phyloP scores from a whole-genome alignment of 2,113 vertebrate genomes.

The Atlantisia rogersi region DNA sequence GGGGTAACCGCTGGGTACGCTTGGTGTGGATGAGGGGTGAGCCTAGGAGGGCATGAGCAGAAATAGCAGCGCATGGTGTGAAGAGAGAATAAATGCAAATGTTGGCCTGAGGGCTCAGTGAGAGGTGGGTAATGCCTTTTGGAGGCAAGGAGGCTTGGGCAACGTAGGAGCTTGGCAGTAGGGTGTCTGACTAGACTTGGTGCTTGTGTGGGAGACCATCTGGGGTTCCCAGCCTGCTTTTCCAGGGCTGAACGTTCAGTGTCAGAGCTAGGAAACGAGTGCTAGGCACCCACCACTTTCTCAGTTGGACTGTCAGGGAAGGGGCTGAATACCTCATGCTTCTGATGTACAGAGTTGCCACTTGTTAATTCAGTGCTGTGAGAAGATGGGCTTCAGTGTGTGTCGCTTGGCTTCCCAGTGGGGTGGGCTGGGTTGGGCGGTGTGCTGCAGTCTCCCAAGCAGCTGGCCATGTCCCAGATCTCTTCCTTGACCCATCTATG shows the following conservation, averaged over 20 bases:
- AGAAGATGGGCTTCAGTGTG: background rate
- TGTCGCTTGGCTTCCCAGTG: background rate
- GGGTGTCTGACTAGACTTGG: background rate
- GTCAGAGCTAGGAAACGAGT: background rate
- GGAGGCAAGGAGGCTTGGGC: background rate
- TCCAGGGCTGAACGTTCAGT: background rate
- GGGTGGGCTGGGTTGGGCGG: background rate
- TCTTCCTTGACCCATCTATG: conserved; percentile 76
- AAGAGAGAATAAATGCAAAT: background rate
- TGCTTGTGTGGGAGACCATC: background rate
- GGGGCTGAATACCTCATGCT: background rate
- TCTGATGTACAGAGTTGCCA: background rate
- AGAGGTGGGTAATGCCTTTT: background rate
- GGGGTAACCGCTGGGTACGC: background rate
- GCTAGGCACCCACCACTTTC: background rate
- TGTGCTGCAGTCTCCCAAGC: background rate
- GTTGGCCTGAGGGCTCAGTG: background rate
- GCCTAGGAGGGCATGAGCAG: background rate
- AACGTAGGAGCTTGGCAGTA: background rate
- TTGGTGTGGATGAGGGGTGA: background rate
- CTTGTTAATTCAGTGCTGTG: background rate
- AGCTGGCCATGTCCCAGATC: background rate
- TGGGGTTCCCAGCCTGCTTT: background rate
- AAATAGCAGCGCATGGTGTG: background rate
- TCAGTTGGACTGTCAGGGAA: background rate